phyloP scores from a whole-genome alignment of 2,797 vertebrate genomes.

The Microctenopoma stevenorrisi region DNA sequence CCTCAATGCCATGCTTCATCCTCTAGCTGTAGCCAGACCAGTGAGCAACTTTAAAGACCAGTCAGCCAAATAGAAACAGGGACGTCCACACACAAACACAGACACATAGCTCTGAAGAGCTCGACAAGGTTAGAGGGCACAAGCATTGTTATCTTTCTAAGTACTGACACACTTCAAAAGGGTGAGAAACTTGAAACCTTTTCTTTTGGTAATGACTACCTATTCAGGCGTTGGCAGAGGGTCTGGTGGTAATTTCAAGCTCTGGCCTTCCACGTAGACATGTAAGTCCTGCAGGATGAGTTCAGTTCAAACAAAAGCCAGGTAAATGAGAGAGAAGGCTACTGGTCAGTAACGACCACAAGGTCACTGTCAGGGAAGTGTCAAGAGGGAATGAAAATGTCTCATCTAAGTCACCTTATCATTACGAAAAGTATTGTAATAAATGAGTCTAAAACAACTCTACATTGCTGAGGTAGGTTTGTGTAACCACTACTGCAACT shows the following conservation, averaged over 20 bases:
- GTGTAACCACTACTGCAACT: background rate
- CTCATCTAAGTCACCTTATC: constrained; percentile 16
- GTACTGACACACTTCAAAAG: constrained; percentile 79
- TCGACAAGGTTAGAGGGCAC: constrained; percentile 64
- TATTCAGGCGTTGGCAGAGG: constrained; percentile 55
- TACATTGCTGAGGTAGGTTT: background rate
- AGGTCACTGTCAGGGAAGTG: constrained; percentile 45
- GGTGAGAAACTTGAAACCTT: constrained; percentile 50
- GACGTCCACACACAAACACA: constrained; percentile 25
- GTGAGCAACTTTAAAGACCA: constrained; percentile 76
- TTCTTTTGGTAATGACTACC: constrained; percentile 71
- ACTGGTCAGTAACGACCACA: constrained; percentile 53
- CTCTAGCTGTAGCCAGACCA: constrained; percentile 70
- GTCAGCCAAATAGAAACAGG: constrained; percentile 63
- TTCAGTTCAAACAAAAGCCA: constrained; percentile 66
- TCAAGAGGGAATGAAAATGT: constrained; percentile 32
- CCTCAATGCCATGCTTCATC: constrained; percentile 71
- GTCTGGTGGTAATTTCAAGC: constrained; percentile 72
- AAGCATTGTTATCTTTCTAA: constrained; percentile 67
- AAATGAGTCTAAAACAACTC: constrained; percentile 14
- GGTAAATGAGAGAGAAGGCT: constrained; percentile 68
- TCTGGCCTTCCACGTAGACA: constrained; percentile 45
- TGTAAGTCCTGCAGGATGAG: constrained; percentile 42
- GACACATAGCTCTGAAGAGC: constrained; percentile 33
- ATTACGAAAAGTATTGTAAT: constrained; percentile 5